Base-by-base conservation (phyloP, 2,113 vertebrate species). In the Oplegnathus fasciatus region DNA sequence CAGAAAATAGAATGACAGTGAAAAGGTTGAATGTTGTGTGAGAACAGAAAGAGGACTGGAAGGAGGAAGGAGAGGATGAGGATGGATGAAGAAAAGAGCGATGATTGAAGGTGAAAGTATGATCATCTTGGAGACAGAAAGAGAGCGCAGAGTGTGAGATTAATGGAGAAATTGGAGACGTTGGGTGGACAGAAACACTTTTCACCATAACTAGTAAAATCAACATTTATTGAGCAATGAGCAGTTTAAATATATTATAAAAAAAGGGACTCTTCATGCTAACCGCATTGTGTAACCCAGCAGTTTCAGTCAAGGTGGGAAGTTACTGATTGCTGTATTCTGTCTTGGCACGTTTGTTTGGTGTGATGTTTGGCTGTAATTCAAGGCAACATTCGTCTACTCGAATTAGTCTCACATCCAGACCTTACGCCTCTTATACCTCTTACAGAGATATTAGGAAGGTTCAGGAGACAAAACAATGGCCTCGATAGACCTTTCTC, bases 1-100 rank as follows among this genome's bases (percentile, higher is more conserved):
- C 17, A 50, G 42, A 37, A 64, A 82, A 88, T 9, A 78, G 70
- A 76, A 57, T 34, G 60, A 62, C 58, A 28, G 50, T 40, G 55
- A 69, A 74, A 69, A 79, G 64, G 50, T 50, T 58, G 62, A 6
- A 48, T 3, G 55, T 15, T 32, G 34, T 55, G 70, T 65, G 78
- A 88, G 78, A 83, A 30, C 40, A 70, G 28, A 57, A 52, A 37
- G n/a, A 60, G 13, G 60, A 15, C 26, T 34, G 26, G 17, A 55
- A 46, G 54, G 32, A 60, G 26, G 26, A 40, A 9, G 3, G 6
- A 64, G 74, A 62, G 75, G 28, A 60, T 9, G 20, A 78, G 60
- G 67, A 44, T 7, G 30, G 48, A 75, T 1, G 40, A 32, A 48
- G 65, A 60, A 13, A 13, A 17, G 24, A 37, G 28, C 6, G 28